These are phyloP conservation scores for Mustela lutreola DNA, from an alignment of 2,113 vertebrate genomes.

Conservation along the genomic window DNA sequence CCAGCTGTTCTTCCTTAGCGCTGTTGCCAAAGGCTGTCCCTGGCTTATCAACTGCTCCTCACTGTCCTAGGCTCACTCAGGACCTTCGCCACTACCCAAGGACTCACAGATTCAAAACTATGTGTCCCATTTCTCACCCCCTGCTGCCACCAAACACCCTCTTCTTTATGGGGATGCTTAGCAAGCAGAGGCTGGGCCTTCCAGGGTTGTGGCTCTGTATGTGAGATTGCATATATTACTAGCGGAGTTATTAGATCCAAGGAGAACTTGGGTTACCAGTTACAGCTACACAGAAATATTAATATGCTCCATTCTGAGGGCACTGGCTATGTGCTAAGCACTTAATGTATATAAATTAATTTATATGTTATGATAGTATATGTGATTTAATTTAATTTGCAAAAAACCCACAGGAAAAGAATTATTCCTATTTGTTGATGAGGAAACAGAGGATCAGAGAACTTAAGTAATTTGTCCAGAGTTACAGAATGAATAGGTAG, in stretches of 20 bases:
- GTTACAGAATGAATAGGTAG: not conserved
- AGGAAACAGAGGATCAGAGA: not conserved
- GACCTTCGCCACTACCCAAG: not conserved
- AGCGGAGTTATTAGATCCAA: not conserved
- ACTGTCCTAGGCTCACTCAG: not conserved
- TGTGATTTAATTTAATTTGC: not conserved
- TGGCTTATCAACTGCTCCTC: not conserved
- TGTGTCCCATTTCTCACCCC: no score
- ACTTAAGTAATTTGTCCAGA: not conserved
- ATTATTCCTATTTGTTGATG: not conserved
- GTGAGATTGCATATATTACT: not conserved
- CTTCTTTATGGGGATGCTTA: not conserved
- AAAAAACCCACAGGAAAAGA: not conserved
- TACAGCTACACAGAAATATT: not conserved
- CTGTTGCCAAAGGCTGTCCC: conserved; percentile 55
- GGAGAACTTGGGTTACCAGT: not conserved
- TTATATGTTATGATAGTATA: not conserved
- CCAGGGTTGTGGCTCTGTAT: not conserved
- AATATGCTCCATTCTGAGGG: not conserved
- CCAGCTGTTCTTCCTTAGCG: not conserved
- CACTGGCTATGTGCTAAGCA: not conserved
- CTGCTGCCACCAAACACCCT: not conserved
- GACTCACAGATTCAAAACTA: not conserved
- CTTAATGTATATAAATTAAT: not conserved
- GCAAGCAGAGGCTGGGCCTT: not conserved